Evolutionary conservation across 2,113 vertebrate species (phyloP).

Genomic region (Alligator sinensis): DNA sequence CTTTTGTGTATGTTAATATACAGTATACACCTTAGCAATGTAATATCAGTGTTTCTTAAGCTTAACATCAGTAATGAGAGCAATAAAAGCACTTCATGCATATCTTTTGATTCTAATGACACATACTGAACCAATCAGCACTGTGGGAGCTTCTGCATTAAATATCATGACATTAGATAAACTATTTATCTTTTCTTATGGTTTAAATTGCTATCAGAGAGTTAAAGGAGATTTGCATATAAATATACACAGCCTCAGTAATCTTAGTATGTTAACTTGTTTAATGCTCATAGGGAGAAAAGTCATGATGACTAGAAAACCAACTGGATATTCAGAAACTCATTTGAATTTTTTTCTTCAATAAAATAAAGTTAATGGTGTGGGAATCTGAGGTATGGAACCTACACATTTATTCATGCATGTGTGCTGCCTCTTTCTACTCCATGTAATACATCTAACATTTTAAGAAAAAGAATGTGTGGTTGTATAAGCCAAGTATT

Average conservation of each 20-base stretch:
- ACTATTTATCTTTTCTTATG: constrained; percentile 39
- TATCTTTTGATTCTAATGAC: constrained; percentile 43
- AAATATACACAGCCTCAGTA: constrained; percentile 30
- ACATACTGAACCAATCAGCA: not conserved
- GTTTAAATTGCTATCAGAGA: constrained; percentile 18
- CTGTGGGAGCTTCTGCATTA: constrained; percentile 30
- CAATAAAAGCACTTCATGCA: constrained; percentile 18
- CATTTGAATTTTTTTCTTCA: not conserved
- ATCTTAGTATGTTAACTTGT: constrained; percentile 12
- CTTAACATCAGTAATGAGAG: constrained; percentile 35
- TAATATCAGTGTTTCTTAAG: not conserved
- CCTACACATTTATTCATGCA: not conserved
- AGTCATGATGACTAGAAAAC: not conserved
- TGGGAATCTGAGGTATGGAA: not conserved
- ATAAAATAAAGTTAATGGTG: not conserved
- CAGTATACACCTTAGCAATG: not conserved
- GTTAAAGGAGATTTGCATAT: constrained; percentile 31
- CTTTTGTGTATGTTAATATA: not conserved
- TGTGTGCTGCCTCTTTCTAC: not conserved
- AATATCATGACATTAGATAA: constrained; percentile 49
- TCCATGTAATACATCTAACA: not conserved
- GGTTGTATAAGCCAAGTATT: not conserved
- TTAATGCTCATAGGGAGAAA: not conserved
- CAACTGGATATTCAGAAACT: not conserved
- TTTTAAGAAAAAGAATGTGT: not conserved